Conservation (phyloP, 2,113 vertebrate genomes). For the Xiphophorus maculatus region DNA sequence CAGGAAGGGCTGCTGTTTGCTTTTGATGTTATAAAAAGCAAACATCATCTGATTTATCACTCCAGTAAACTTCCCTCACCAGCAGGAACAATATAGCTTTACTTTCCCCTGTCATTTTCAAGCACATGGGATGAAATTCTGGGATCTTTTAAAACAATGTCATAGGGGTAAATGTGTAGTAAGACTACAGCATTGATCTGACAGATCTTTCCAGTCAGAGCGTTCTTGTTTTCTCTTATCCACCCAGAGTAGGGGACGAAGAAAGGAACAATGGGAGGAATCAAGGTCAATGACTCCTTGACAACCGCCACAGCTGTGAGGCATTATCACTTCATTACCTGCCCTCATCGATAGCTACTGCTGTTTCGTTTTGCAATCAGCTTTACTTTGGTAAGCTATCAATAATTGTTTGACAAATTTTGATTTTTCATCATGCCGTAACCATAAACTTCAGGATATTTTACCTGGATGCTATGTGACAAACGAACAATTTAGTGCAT, state of each 20-base stretch:
- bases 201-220: conserved; percentile 51
- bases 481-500: neutral
- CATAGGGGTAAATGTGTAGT: conserved; percentile 13
- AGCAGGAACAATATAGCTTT: conserved; percentile 24
- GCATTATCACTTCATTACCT: conserved; percentile 78
- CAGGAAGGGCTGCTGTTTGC: conserved; percentile 63
- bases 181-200: conserved; percentile 36
- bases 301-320: conserved; percentile 70
- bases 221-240: conserved; percentile 58
- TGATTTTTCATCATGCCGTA: neutral
- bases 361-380: conserved; percentile 68
- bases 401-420: conserved; percentile 57
- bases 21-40: conserved; percentile 60
- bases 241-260: conserved; percentile 46
- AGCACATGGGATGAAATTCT: conserved; percentile 36
- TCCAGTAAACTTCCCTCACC: conserved; percentile 50
- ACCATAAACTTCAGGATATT: neutral
- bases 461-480: neutral
- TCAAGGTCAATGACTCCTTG: conserved; percentile 78
- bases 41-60: conserved; percentile 63
- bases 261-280: conserved; percentile 50
- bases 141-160: conserved; percentile 26
- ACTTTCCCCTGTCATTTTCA: conserved; percentile 42
- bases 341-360: conserved; percentile 51
- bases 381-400: conserved; percentile 67